A percentile compares a stretch with the other conserved stretches of the same genome.
Evolutionary conservation across 2,888 invertebrate genomes (phyloP).

Genomic region (Buathra laborator): DNA sequence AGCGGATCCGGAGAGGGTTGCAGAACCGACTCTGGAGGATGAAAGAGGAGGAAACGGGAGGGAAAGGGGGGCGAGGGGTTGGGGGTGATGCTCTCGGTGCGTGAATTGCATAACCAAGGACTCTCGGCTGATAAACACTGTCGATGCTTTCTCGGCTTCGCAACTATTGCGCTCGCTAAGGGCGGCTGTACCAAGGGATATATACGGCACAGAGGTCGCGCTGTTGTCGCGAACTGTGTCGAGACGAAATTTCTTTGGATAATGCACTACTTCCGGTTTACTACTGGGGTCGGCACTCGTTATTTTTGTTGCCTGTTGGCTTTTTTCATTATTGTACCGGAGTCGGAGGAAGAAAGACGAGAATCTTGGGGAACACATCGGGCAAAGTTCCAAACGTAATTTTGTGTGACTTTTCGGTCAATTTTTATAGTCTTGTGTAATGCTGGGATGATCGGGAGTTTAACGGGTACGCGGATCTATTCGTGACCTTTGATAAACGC

Average conservation of each 20-base stretch:
- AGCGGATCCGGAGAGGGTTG: conserved; percentile 48
- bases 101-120: conserved; percentile 78
- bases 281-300: not conserved
- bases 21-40: conserved; percentile 55
- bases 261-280: conserved; percentile 30
- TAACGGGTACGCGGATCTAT: conserved; percentile 31
- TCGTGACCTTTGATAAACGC: not conserved
- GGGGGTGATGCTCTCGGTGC: conserved; percentile 70
- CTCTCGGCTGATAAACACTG: conserved; percentile 77
- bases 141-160: conserved; percentile 64
- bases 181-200: not conserved
- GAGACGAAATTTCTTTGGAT: conserved; percentile 67
- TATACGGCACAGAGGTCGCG: conserved; percentile 37
- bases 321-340: not conserved
- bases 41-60: conserved; percentile 66
- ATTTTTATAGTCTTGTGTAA: conserved; percentile 12
- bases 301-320: not conserved
- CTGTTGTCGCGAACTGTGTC: conserved; percentile 33
- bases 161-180: conserved; percentile 60
- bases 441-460: conserved; percentile 4
- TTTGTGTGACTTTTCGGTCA: conserved; percentile 18
- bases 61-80: conserved; percentile 59
- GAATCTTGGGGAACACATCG: conserved; percentile 55
- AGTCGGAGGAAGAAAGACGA: conserved; percentile 6
- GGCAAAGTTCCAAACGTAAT: conserved; percentile 75